Evolutionary conservation across 1,140 invertebrate genomes (phyloP).

Genomic region (Trachymyrmex septentrionalis): DNA sequence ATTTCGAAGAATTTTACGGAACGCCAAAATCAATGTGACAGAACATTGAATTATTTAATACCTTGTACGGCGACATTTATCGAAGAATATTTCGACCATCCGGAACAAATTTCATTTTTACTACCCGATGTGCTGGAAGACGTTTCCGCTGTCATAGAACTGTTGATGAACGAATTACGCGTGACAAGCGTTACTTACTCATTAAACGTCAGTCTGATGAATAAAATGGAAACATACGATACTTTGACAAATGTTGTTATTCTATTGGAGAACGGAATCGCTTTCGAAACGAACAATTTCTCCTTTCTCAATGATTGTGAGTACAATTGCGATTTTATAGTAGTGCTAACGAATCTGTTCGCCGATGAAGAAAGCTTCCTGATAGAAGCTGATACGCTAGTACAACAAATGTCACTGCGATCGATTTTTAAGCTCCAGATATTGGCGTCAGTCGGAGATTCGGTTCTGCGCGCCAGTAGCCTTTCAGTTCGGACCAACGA

Average conservation of each 20-base stretch:
- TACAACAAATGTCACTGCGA: constrained; percentile 69
- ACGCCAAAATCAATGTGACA: background rate
- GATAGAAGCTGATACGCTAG: constrained; percentile 43
- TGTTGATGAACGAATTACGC: constrained; percentile 44
- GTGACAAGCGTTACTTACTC: constrained; percentile 50
- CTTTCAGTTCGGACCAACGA: constrained; percentile 57
- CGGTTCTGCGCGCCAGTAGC: constrained; percentile 74
- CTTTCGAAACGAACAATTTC: constrained; percentile 36
- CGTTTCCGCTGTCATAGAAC: background rate
- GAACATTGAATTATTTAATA: background rate
- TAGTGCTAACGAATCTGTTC: constrained; percentile 66
- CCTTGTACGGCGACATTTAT: constrained; percentile 68
- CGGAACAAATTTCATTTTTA: background rate
- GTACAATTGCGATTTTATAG: constrained; percentile 71
- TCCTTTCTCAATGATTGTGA: constrained; percentile 72
- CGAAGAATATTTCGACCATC: background rate
- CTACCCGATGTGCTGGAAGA: background rate
- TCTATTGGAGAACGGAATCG: constrained; percentile 63
- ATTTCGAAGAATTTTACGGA: background rate
- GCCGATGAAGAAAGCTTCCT: constrained; percentile 70
- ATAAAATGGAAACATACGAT: background rate
- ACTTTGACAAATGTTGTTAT: constrained; percentile 67
- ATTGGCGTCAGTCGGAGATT: constrained; percentile 67
- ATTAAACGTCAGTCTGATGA: constrained; percentile 19
- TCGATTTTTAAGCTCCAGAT: constrained; percentile 71